Conservation (phyloP, 2,113 vertebrate genomes). For the Alaudala cheleensis region DNA sequence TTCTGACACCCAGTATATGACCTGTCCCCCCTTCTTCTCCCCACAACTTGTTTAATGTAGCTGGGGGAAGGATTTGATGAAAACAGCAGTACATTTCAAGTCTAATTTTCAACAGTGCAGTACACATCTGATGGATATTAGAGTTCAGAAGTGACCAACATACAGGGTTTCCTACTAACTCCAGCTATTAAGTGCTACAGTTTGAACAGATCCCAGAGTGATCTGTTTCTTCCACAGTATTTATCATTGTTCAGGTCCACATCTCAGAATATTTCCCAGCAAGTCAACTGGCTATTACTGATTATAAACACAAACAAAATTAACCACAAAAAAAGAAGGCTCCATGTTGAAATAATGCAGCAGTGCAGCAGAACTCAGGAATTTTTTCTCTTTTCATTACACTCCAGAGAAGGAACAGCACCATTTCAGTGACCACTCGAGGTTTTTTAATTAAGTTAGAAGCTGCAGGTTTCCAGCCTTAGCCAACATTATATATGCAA, state of each 20-base stretch:
- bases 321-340: neutral
- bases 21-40: neutral
- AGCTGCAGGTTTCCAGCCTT: neutral
- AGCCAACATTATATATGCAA: neutral
- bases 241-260: neutral
- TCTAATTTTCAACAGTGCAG: neutral
- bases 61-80: neutral
- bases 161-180: neutral
- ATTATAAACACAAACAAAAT: neutral
- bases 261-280: neutral
- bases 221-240: neutral
- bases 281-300: neutral
- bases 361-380: neutral
- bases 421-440: neutral
- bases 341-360: neutral
- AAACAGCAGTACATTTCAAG: constrained; percentile 23
- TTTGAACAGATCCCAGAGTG: neutral
- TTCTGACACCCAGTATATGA: neutral
- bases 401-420: neutral
- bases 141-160: neutral
- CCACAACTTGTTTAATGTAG: neutral
- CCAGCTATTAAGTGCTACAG: neutral
- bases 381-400: neutral
- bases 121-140: neutral
- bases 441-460: neutral